A percentile compares a stretch with the other conserved stretches of the same genome.
These are phyloP conservation scores for Brachirus orientalis DNA, from an alignment of 2,113 vertebrate species.

Conservation along the genomic window DNA sequence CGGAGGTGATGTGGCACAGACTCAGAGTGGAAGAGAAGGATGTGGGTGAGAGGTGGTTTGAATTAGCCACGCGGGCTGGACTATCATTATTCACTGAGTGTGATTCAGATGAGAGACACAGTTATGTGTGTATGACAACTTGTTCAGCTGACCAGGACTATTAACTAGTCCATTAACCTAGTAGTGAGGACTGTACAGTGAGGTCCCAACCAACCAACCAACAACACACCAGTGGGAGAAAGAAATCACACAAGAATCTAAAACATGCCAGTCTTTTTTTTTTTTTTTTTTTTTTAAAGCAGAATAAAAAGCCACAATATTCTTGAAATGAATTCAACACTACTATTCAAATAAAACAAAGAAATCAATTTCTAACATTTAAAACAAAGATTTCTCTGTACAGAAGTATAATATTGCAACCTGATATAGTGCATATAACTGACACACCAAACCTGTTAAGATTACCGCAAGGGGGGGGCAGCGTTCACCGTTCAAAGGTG, in stretches of 20 bases:
- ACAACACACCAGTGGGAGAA: slow-evolving; percentile 61
- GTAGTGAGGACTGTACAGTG: slow-evolving; percentile 67
- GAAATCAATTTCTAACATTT: slow-evolving; percentile 72
- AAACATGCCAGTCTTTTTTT: slow-evolving; percentile 80
- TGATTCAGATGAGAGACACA: slow-evolving; percentile 58
- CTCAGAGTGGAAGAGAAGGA: slow-evolving; percentile 65
- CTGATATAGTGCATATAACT: slow-evolving; percentile 86
- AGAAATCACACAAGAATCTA: slow-evolving; percentile 72
- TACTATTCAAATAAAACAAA: slow-evolving; percentile 79
- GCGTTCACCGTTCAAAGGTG: slow-evolving; percentile 58
- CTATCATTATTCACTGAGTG: slow-evolving; percentile 64
- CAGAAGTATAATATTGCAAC: slow-evolving; percentile 85
- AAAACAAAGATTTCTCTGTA: slow-evolving; percentile 78
- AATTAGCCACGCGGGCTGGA: slow-evolving; percentile 63
- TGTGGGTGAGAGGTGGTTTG: slow-evolving; percentile 59
- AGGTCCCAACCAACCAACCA: slow-evolving; percentile 69
- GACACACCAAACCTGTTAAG: slow-evolving; percentile 68
- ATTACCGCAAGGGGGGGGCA: slow-evolving; percentile 62
- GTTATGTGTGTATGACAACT: slow-evolving; percentile 42
- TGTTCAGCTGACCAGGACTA: slow-evolving; percentile 17
- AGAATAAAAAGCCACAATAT: slow-evolving; percentile 74
- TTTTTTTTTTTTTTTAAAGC: slow-evolving; percentile 56
- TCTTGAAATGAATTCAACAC: slow-evolving; percentile 77
- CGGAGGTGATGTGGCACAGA: slow-evolving; percentile 67
- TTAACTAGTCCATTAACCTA: slow-evolving; percentile 48